Evolutionary conservation across 2,797 vertebrate genomes (phyloP).

Genomic region (Antennarius maculatus): DNA sequence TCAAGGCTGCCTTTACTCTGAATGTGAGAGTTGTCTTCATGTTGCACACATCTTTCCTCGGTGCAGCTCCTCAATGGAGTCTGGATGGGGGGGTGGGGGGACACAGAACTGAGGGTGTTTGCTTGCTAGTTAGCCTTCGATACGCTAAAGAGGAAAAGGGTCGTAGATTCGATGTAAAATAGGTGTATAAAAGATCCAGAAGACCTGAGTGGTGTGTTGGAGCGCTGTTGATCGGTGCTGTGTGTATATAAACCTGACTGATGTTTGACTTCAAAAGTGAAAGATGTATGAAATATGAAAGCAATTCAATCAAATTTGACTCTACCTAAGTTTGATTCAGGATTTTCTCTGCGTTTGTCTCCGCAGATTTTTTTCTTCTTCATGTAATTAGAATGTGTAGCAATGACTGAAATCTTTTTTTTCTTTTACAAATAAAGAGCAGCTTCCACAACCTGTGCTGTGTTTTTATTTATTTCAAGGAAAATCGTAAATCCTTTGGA

Average conservation of each 20-base stretch:
- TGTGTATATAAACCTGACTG: slow-evolving; percentile 90
- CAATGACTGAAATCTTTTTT: slow-evolving; percentile 89
- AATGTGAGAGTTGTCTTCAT: slow-evolving; percentile 99
- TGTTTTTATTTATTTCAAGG: background rate
- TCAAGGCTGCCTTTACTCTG: slow-evolving; percentile 97
- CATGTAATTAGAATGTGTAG: slow-evolving; percentile 98
- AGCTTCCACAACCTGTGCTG: slow-evolving; percentile 92
- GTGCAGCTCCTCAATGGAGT: slow-evolving; percentile 56
- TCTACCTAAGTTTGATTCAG: slow-evolving; percentile 89
- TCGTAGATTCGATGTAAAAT: slow-evolving; percentile 85
- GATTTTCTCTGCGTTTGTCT: slow-evolving; percentile 98
- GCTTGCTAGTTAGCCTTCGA: slow-evolving; percentile 55
- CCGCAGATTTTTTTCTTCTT: slow-evolving; percentile 96
- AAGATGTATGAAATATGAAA: slow-evolving; percentile 95
- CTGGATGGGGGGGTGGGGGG: background rate
- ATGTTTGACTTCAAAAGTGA: slow-evolving; percentile 82
- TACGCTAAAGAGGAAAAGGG: slow-evolving; percentile 43
- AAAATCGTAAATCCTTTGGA: background rate
- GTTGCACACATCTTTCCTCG: slow-evolving; percentile 85
- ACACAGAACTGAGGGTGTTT: slow-evolving; percentile 25
- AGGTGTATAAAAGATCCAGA: slow-evolving; percentile 85
- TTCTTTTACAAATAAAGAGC: slow-evolving; percentile 99
- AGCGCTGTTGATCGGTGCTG: slow-evolving; percentile 98
- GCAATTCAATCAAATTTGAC: slow-evolving; percentile 94
- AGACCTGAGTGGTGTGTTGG: slow-evolving; percentile 75